Evolutionary conservation across 2,888 invertebrate genomes (phyloP), one percentile per base, ranked within the genome.

Genomic region (Lycophotia porphyrea): DNA sequence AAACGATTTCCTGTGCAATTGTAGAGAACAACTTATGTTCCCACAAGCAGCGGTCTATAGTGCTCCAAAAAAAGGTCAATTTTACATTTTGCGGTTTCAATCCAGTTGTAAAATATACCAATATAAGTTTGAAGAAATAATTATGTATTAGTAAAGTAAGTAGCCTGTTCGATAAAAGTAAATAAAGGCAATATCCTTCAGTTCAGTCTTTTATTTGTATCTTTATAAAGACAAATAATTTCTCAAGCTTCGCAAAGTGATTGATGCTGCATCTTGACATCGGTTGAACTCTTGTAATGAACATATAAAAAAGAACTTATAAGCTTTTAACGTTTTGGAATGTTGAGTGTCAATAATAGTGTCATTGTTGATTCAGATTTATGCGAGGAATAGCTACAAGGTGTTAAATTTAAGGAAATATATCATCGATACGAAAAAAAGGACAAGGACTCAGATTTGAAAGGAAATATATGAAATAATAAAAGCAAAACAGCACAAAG

Each of bases 1-100:
- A 94, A 95, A 95, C 94, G 87, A 91, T 93, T 95, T 95, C 94
- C 95, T 93, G 93, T 89, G 91, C 89, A 88, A 87, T 90, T 85
- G 87, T 85, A 84, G 82, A 84, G 68, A 85, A 80, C 80, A 84
- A 80, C 79, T 80, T 86, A 78, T 77, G 85, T 92, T 92, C 91
- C 91, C 91, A 92, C 92, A 90, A 90, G 83, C 66, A 87, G 81
- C 84, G 82, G 83, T 86, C 88, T 88, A 73, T 86, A 76, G 77
- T 87, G 84, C 63, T 78, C 67, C 49, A 85, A 90, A 89, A 92
- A 93, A 78, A 92, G 91, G 84, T 84, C 90, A 91, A 91, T 92
- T 89, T 89, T 86, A 87, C 88, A 88, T 90, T 90, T 92, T 93
- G 93, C 88, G 93, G 93, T 93, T 91, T 88, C 87, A 71, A 70